A percentile compares a stretch with the other conserved stretches of the same genome.
These are phyloP conservation scores for Coccyzus lansbergi DNA, from an alignment of 2,797 vertebrate genomes.

Conservation along the genomic window DNA sequence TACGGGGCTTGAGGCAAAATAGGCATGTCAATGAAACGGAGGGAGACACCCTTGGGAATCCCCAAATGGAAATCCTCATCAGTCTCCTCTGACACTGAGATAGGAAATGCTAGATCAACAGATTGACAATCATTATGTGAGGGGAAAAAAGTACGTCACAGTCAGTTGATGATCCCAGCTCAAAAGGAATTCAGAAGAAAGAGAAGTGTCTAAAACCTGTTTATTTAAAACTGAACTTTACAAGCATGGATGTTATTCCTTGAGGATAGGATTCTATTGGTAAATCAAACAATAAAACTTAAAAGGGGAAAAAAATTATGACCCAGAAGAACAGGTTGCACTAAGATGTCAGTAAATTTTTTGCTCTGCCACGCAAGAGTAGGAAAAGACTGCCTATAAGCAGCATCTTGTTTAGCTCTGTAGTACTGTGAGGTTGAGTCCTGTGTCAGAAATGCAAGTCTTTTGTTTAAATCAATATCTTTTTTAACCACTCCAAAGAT, in stretches of 20 bases:
- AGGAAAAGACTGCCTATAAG: background rate
- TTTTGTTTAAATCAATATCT: background rate
- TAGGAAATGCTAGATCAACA: background rate
- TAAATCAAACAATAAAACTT: background rate
- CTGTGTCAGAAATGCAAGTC: background rate
- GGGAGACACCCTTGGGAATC: background rate
- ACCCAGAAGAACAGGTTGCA: background rate
- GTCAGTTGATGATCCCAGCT: background rate
- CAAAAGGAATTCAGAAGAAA: background rate
- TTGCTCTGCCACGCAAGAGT: background rate
- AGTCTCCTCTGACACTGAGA: conserved; percentile 1
- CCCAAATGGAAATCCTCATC: background rate
- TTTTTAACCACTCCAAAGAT: background rate
- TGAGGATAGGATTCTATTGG: background rate
- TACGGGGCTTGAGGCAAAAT: background rate
- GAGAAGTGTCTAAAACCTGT: background rate
- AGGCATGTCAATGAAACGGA: background rate
- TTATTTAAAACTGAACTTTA: background rate
- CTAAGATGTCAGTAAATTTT: background rate
- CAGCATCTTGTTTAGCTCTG: background rate
- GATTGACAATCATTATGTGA: background rate
- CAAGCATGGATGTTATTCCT: background rate
- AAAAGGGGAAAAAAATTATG: background rate
- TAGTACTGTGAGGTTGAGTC: background rate
- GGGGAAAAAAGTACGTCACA: background rate